A percentile compares a stretch with the other conserved stretches of the same genome.
These are phyloP conservation scores for Spea multiplicata DNA, from an alignment of 2,113 vertebrate species.

Conservation along the genomic window DNA sequence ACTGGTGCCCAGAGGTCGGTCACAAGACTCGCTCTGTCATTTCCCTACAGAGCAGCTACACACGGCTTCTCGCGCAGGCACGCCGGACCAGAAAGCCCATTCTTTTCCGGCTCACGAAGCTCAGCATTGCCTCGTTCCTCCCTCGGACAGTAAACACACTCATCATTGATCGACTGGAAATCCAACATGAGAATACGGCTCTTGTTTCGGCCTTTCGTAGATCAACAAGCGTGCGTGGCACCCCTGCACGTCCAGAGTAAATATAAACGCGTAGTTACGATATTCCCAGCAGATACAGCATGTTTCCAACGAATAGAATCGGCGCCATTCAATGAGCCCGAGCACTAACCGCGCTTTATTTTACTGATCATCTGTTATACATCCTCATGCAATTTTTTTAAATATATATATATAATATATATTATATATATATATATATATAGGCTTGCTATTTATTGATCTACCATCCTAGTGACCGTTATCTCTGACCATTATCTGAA, in stretches of 20 bases:
- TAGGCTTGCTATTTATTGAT: too few relatives aligned
- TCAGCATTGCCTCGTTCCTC: neutral
- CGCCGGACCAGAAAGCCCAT: neutral
- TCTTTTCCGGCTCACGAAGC: neutral
- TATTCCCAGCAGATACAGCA: neutral
- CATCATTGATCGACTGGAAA: neutral
- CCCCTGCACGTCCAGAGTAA: neutral
- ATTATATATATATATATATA: too few relatives aligned
- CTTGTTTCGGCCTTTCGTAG: neutral
- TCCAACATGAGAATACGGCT: neutral
- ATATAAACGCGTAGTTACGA: neutral
- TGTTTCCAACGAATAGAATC: neutral
- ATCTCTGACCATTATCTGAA: too few relatives aligned
- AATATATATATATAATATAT: too few relatives aligned
- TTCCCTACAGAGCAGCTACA: conserved; percentile 5
- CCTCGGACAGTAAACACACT: neutral
- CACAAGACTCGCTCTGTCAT: conserved; percentile 52
- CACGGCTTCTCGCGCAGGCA: neutral
- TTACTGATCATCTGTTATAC: too few relatives aligned
- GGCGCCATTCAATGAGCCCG: too few relatives aligned
- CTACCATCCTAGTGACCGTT: too few relatives aligned
- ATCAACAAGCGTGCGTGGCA: neutral
- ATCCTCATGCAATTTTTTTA: too few relatives aligned
- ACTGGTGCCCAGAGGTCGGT: conserved; percentile 61
- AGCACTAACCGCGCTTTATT: too few relatives aligned